These are phyloP conservation scores for Psettodes erumei DNA, from an alignment of 2,113 vertebrate genomes.

Conservation along the genomic window DNA sequence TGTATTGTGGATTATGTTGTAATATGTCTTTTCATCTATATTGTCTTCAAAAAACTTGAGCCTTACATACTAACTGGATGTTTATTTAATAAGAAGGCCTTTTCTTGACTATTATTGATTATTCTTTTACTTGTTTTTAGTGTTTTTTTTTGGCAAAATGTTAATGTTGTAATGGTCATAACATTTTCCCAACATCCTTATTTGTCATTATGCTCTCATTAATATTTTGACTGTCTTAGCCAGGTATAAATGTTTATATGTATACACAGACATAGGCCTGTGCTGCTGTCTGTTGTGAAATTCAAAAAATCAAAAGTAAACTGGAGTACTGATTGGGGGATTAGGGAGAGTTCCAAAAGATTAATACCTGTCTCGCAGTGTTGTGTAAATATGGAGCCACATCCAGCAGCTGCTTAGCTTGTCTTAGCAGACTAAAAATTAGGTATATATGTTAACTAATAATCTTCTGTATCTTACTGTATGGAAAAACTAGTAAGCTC, in stretches of 20 bases:
- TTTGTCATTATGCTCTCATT: neutral
- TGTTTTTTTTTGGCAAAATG: neutral
- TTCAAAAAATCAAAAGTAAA: too few species aligned
- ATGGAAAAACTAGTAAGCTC: neutral
- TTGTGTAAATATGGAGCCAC: neutral
- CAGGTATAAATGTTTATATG: too few species aligned
- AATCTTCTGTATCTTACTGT: neutral
- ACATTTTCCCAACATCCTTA: neutral
- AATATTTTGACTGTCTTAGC: neutral
- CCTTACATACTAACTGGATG: neutral
- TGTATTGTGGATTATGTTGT: constrained; percentile 3
- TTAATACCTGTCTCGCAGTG: too few species aligned
- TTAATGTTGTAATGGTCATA: neutral
- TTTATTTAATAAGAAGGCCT: neutral
- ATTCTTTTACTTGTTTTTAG: neutral
- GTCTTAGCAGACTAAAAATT: too few species aligned
- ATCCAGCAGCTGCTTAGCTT: neutral
- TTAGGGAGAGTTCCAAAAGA: too few species aligned
- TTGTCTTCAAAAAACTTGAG: neutral
- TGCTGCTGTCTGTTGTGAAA: neutral
- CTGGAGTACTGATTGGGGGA: too few species aligned
- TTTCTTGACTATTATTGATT: neutral
- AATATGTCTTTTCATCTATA: neutral
- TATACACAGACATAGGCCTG: too few species aligned
- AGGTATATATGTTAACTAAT: too few species aligned